Evolutionary conservation across 2,888 invertebrate species (phyloP).

Genomic region (Plebejus anna): DNA sequence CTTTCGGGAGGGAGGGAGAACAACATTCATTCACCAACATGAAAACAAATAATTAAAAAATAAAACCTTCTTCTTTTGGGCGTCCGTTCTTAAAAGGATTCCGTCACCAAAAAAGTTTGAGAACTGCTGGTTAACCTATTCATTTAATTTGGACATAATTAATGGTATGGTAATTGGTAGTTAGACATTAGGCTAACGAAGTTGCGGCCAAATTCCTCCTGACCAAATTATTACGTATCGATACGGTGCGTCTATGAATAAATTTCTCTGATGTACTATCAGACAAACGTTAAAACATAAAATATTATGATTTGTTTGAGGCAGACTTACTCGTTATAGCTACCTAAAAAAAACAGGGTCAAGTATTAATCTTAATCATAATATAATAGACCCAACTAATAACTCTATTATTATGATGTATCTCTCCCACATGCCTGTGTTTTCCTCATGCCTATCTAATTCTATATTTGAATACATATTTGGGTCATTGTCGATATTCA

Average conservation of each 20-base stretch:
- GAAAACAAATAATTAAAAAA: too few relatives aligned
- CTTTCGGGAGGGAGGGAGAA: too few relatives aligned
- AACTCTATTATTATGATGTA: not conserved
- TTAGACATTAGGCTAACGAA: too few relatives aligned
- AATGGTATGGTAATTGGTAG: too few relatives aligned
- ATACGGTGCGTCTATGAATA: not conserved
- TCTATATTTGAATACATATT: conserved; percentile 21
- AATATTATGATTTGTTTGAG: not conserved
- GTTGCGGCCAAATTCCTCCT: too few relatives aligned
- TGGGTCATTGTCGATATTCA: conserved; percentile 27
- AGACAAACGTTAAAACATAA: not conserved
- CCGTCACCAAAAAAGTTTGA: too few relatives aligned
- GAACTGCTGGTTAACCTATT: too few relatives aligned
- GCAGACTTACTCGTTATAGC: not conserved
- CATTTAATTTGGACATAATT: too few relatives aligned
- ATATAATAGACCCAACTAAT: not conserved
- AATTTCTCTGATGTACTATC: not conserved
- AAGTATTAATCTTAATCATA: not conserved
- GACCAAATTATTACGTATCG: too few relatives aligned
- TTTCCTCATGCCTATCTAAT: conserved; percentile 13
- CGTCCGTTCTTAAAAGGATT: too few relatives aligned
- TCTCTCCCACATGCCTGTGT: conserved; percentile 4
- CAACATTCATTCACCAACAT: too few relatives aligned
- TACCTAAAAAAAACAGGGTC: not conserved
- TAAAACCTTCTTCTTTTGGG: too few relatives aligned